Conservation (phyloP, 2,797 vertebrate genomes). For the Psittacula derbiana region DNA sequence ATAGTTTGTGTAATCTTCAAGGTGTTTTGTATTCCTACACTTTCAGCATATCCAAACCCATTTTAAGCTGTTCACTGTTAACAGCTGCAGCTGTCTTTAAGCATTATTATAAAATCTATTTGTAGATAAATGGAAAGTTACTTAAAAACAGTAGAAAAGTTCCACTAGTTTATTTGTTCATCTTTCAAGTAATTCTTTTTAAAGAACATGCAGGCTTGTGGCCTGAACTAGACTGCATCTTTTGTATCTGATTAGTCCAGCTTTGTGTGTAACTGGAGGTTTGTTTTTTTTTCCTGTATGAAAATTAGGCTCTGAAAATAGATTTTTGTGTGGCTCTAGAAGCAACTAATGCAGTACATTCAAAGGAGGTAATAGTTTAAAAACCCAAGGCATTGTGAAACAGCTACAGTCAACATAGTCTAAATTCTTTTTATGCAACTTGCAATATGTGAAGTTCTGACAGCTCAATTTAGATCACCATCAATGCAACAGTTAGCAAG, state of each 20-base stretch:
- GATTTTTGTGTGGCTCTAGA: neutral
- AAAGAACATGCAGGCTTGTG: neutral
- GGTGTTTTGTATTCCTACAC: neutral
- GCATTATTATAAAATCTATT: neutral
- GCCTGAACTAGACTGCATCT: neutral
- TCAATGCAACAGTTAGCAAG: neutral
- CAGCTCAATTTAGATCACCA: neutral
- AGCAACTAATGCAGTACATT: neutral
- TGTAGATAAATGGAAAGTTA: neutral
- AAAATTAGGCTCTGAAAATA: constrained; percentile 29
- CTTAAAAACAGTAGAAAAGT: neutral
- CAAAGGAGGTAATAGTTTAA: neutral
- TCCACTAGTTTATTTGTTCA: neutral
- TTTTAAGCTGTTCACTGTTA: neutral
- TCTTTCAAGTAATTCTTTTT: neutral
- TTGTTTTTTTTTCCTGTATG: constrained; percentile 31
- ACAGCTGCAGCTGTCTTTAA: neutral
- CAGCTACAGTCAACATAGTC: neutral
- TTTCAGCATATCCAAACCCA: neutral
- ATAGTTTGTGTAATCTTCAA: neutral
- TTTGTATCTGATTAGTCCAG: neutral
- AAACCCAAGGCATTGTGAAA: constrained; percentile 6
- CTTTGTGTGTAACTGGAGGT: constrained; percentile 38
- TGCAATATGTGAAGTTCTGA: neutral
- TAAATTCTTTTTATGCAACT: neutral